Evolutionary conservation across 2,797 vertebrate genomes (phyloP).

Genomic region (Peromyscus attwateri): DNA sequence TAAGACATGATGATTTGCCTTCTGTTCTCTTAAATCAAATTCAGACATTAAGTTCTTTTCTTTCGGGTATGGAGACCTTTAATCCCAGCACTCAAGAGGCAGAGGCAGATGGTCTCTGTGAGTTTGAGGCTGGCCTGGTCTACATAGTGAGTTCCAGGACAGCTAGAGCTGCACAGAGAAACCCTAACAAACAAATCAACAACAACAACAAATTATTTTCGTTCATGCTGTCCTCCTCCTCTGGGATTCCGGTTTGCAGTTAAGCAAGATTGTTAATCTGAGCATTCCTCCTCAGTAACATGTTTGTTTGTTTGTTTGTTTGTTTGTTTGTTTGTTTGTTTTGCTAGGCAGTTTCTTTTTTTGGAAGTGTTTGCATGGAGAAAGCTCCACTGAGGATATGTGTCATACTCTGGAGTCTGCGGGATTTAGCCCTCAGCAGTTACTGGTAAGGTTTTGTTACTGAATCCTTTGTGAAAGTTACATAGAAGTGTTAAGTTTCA

Average conservation of each 20-base stretch:
- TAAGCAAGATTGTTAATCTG: neutral
- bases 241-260: neutral
- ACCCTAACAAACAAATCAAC: neutral
- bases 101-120: neutral
- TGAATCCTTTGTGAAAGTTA: neutral
- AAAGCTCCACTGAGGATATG: constrained; percentile 91
- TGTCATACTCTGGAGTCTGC: constrained; percentile 93
- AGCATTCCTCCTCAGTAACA: neutral
- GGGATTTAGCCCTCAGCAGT: constrained; percentile 94
- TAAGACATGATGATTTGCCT: neutral
- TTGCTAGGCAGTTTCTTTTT: constrained; percentile 95
- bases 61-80: neutral
- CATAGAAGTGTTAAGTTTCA: neutral
- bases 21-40: neutral
- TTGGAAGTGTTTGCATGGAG: constrained; percentile 95
- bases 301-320: too few species aligned
- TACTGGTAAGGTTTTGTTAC: constrained; percentile 91
- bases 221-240: neutral
- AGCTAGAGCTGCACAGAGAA: neutral
- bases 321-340: constrained; percentile 46
- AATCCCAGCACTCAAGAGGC: neutral
- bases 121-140: neutral
- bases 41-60: neutral
- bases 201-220: neutral
- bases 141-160: neutral